Base-by-base conservation (phyloP, 64 coral and sea anemone species). In the Stylophora pistillata region DNA sequence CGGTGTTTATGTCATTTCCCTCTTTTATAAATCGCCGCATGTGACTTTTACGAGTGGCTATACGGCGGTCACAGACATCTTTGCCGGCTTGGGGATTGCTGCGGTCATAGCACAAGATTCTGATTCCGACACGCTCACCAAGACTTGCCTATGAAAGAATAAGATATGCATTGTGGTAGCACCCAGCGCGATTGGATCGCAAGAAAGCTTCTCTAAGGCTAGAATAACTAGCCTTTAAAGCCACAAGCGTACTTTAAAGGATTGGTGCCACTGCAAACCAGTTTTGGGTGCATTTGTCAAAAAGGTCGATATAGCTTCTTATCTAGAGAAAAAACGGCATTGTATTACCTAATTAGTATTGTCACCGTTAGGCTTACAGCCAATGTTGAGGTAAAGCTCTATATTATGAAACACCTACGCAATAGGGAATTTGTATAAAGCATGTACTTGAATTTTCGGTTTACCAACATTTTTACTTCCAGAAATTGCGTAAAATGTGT, bases 21-120 rank as follows among this genome's bases (percentile, higher is more conserved):
- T n/a, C n/a, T n/a, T n/a, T n/a, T n/a, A n/a, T n/a, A n/a, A n/a
- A n/a, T n/a, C n/a, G n/a, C n/a, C n/a, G n/a, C n/a, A n/a, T n/a
- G n/a, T n/a, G n/a, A n/a, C n/a, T n/a, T n/a, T n/a, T n/a, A n/a
- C n/a, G n/a, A n/a, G n/a, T n/a, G n/a, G n/a, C n/a, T n/a, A n/a
- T n/a, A n/a, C n/a, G n/a, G n/a, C n/a, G n/a, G n/a, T n/a, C n/a
- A n/a, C n/a, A n/a, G n/a, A n/a, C n/a, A 78, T 88, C 86, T 20
- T 88, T 88, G 4, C 86, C 86, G 14, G 86, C 74, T 41, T 88
- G 86, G 20, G 86, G 86, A 23, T 88, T 72, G 66, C 73, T 88
- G 41, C 76, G 76, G 37, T 87, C 85, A 41, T 77, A 77, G 25
- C 72, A 4, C 12, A 23, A 26, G 14, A 88, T 54, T 47, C 32